Evolutionary conservation across 2,797 vertebrate genomes (phyloP), one percentile per base, ranked within the genome.

Genomic region (Hephaestus fuliginosus): DNA sequence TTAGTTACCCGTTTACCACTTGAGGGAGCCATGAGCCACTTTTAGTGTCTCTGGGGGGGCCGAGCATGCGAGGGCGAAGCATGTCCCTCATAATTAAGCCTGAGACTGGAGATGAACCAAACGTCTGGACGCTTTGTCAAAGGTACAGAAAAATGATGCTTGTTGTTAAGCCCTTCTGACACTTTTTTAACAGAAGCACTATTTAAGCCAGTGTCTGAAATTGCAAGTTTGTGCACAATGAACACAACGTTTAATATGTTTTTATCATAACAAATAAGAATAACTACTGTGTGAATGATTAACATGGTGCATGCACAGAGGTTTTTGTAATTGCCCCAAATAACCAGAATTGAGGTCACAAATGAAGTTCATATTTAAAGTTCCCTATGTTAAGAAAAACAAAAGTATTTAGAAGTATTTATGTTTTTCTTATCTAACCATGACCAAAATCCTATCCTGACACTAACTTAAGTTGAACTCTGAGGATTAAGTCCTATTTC

Each of bases 1-100:
- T 63, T 78, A 49, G 74, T 68, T 73, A 46, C 64, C 70, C 17
- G 33, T 76, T 74, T 62, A 70, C 90, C 91, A 92, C 91, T 78
- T 80, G 92, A 89, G 91, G 91, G 90, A 74, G 91, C 93, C 82
- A 15, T 84, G 64, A 93, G 60, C 84, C 83, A 84, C 76, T 66
- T 70, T 33, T 46, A 5, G 3, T 22, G 30, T 79, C 84, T 88
- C 81, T 65, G 41, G 80, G 75, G 83, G 73, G 62, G 2, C 74
- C 14, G 43, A 41, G 53, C 11, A 0, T 13, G 7, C 8, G 18
- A 64, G 66, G 30, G 52, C 65, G 53, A 60, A 60, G 57, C 41
- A 51, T 60, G 36, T 43, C 25, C 61, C 44, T 41, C 3, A 41
- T 73, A 53, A 51, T 82, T 49, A 74, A 52, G 70, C 22, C 55